Evolutionary conservation across 1,140 invertebrate genomes (phyloP).

Genomic region (Drosophila kikkawai): DNA sequence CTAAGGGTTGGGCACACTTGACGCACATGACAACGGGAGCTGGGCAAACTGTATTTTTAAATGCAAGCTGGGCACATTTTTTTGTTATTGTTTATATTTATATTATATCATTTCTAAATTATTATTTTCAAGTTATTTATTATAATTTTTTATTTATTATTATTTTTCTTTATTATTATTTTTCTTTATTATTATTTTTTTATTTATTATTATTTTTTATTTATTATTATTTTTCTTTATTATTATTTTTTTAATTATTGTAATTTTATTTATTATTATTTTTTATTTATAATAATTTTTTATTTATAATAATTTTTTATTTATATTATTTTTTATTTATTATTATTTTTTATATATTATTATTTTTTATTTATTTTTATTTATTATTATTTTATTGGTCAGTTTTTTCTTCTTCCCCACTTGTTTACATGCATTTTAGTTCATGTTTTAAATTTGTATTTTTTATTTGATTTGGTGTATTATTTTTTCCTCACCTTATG

Average conservation of each 20-base stretch:
- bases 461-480: slow-evolving; percentile 1
- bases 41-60: too few relatives aligned
- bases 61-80: too few relatives aligned
- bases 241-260: background rate
- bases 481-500: slow-evolving; percentile 2
- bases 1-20: background rate
- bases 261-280: background rate
- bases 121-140: too few relatives aligned
- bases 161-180: too few relatives aligned
- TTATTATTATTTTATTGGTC: too few relatives aligned
- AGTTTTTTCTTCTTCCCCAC: background rate
- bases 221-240: too few relatives aligned
- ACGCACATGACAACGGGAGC: too few relatives aligned
- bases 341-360: background rate
- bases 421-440: slow-evolving; percentile 34
- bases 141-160: background rate
- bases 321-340: background rate
- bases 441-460: background rate
- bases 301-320: background rate
- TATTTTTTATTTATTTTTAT: too few relatives aligned
- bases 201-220: background rate
- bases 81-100: too few relatives aligned
- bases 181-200: background rate
- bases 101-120: too few relatives aligned
- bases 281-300: too few relatives aligned